These are phyloP conservation scores for Trachelus iudaicus DNA, from an alignment of 2,888 invertebrate genomes.

Conservation along the genomic window DNA sequence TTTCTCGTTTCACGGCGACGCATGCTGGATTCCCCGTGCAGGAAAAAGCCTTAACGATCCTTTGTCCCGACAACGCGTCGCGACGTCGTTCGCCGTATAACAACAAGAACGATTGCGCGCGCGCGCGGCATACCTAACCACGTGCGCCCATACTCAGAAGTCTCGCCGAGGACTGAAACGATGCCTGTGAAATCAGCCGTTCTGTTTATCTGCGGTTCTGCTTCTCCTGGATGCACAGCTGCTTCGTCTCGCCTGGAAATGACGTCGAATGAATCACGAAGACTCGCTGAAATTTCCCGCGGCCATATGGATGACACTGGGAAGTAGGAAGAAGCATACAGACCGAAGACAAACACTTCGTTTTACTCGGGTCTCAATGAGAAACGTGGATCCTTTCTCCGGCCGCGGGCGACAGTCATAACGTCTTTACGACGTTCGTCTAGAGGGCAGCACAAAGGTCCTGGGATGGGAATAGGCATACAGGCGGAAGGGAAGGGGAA, in stretches of 20 bases:
- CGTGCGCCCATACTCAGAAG: neutral
- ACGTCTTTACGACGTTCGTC: neutral
- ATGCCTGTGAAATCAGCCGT: neutral
- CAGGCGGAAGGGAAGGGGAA: neutral
- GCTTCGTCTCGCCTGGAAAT: neutral
- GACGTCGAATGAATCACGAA: neutral
- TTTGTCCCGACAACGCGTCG: conserved; percentile 1
- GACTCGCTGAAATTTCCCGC: neutral
- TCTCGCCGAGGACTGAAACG: neutral
- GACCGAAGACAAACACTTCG: neutral
- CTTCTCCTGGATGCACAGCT: neutral
- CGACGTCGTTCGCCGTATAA: neutral
- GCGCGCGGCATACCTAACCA: neutral
- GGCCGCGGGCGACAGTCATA: neutral
- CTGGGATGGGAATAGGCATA: neutral
- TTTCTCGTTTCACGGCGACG: neutral
- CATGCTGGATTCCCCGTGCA: neutral
- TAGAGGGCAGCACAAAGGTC: neutral
- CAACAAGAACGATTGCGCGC: neutral
- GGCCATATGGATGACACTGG: neutral
- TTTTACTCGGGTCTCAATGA: neutral
- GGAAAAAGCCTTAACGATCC: neutral
- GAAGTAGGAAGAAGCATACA: neutral
- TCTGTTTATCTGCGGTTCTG: neutral
- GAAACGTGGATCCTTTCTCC: neutral